Evolutionary conservation across 2,797 vertebrate species (phyloP), one percentile per base, ranked within the genome.

Genomic region (Coregonus suidteri): DNA sequence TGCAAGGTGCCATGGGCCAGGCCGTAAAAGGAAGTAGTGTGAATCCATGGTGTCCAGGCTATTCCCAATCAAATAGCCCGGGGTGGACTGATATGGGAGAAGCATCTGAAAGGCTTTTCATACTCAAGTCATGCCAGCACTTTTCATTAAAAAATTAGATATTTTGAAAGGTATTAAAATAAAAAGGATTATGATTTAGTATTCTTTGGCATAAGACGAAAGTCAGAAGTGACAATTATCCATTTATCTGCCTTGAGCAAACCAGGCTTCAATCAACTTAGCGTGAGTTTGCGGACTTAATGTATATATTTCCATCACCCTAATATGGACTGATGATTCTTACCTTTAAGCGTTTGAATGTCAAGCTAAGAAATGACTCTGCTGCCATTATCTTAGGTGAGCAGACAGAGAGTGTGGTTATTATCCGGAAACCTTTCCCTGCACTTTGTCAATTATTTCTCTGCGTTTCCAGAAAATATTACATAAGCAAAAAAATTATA

Each of bases 1-100:
- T 81, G 82, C 73, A 88, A 84, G 88, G 89, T 89, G 90, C 88
- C 88, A 88, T 35, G 75, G 87, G 85, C 86, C 81, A 15, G 68
- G 72, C 82, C 80, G 83, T 91, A 89, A 92, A 74, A 76, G 73
- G 85, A 84, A 82, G 76, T 73, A 34, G 79, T 83, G 79, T 84
- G 85, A 91, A 88, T 89, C 82, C 81, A 81, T 78, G 75, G 82
- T 81, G 79, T 77, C 77, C 69, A 54, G 77, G 83, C 71, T 74
- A 73, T 81, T 85, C 75, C 76, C 80, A 85, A 87, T 88, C 86
- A 91, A 83, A 84, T 78, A 71, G 84, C 80, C 79, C 56, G 30
- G 70, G 81, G 79, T 79, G 80, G 78, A 78, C n/a, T 68, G 13
- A 76, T 53, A 75, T n/a, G 80, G 85, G 86, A 73, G 88, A 82